phyloP scores from a whole-genome alignment of 2,888 invertebrate species.

The Harpagoxenus sublaevis region DNA sequence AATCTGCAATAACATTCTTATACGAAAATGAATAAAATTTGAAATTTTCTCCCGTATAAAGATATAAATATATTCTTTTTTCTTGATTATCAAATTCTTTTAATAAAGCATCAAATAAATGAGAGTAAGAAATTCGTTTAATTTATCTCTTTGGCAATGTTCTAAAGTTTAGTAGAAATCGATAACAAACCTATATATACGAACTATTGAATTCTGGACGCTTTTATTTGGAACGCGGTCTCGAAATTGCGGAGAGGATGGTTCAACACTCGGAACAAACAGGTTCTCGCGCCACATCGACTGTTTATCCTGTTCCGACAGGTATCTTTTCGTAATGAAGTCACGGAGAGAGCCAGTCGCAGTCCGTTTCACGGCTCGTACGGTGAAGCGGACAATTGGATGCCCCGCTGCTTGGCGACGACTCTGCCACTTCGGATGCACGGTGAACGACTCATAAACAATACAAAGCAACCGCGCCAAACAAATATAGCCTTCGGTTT shows the following conservation, averaged over 20 bases:
- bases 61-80: not conserved
- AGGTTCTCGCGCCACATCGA: not conserved
- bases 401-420: slow-evolving; percentile 75
- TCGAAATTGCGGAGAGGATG: slow-evolving; percentile 20
- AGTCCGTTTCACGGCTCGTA: slow-evolving; percentile 68
- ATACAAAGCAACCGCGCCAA: slow-evolving; percentile 73
- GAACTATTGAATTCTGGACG: slow-evolving; percentile 14
- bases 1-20: not conserved
- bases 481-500: slow-evolving; percentile 76
- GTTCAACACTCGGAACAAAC: slow-evolving; percentile 22
- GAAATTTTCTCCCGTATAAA: not conserved
- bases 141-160: not conserved
- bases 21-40: not conserved
- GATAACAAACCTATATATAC: not conserved
- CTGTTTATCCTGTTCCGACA: slow-evolving; percentile 28
- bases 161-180: not conserved
- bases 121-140: not conserved
- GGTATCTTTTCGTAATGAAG: slow-evolving; percentile 76
- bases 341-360: slow-evolving; percentile 66
- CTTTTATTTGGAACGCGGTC: slow-evolving; percentile 3
- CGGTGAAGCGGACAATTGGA: slow-evolving; percentile 60
- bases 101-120: not conserved
- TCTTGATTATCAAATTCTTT: not conserved
- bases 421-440: slow-evolving; percentile 66
- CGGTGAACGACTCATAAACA: slow-evolving; percentile 72